Evolutionary conservation across 2,113 vertebrate species (phyloP).

Genomic region (cattle (Bos taurus)): ARS-UCD2.0 NC_037336.1:28057001-28057500

Average conservation of each 20-base stretch:
- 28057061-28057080: neutral
- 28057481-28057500: no score
- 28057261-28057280: neutral
- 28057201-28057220: neutral
- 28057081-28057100: neutral
- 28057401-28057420: neutral
- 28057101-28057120: neutral
- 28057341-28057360: neutral
- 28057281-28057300: neutral
- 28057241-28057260: neutral
- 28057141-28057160: neutral
- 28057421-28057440: accelerated
- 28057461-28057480: no score
- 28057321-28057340: neutral
- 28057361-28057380: neutral
- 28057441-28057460: no score
- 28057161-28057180: neutral
- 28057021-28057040: neutral
- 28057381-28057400: neutral
- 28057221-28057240: neutral
- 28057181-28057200: neutral
- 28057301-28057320: neutral
- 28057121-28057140: neutral
- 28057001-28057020: neutral
- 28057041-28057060: neutral